These are phyloP conservation scores for Noctilio leporinus DNA, from an alignment of 2,113 vertebrate genomes.

Conservation along the genomic window DNA sequence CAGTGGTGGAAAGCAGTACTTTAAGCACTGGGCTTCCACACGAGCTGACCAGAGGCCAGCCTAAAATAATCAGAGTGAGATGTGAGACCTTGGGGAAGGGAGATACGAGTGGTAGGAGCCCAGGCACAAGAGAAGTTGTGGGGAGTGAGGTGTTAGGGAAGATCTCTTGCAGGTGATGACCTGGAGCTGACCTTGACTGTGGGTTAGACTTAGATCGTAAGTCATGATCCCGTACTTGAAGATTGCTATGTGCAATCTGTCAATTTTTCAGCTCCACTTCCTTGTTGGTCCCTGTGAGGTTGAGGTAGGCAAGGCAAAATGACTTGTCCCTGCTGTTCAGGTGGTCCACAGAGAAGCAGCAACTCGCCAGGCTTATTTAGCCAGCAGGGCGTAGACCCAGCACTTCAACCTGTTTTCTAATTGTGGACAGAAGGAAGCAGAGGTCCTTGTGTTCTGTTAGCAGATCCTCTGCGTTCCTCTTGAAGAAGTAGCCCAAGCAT, in stretches of 20 bases:
- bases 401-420: not conserved
- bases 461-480: not conserved
- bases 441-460: not conserved
- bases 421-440: not conserved
- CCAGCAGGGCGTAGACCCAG: not conserved
- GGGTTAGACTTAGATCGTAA: not conserved
- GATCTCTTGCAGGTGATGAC: not conserved
- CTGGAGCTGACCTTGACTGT: not conserved
- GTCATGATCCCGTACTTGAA: not conserved
- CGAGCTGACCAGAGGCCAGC: not conserved
- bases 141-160: not conserved
- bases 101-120: not conserved
- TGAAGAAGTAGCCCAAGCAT: not conserved
- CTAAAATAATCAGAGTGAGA: not conserved
- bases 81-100: not conserved
- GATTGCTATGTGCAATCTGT: not conserved
- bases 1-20: not conserved
- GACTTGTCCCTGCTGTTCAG: not conserved
- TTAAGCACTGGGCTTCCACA: not conserved
- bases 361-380: not conserved
- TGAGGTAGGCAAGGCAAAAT: not conserved
- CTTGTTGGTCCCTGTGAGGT: not conserved
- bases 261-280: not conserved
- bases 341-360: not conserved
- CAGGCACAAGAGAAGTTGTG: not conserved